phyloP scores from a whole-genome alignment of 1,140 invertebrate genomes.

The Halotydeus destructor region DNA sequence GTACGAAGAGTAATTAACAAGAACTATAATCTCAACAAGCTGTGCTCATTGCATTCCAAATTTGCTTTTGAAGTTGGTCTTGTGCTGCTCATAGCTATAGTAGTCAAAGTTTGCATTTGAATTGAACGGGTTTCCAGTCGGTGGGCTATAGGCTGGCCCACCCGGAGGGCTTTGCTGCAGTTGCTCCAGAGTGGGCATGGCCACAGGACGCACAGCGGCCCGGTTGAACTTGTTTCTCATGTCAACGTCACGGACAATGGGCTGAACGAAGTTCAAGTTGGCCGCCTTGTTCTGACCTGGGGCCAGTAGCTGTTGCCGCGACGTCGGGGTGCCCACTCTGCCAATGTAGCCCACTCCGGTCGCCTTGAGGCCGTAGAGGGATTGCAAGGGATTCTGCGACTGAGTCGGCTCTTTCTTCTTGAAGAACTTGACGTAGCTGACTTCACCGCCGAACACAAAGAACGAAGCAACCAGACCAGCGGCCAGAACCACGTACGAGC shows the following conservation, averaged over 20 bases:
- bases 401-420: neutral
- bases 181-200: too few species aligned
- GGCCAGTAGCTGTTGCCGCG: constrained; percentile 3
- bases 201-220: too few species aligned
- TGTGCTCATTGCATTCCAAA: neutral
- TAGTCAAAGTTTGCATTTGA: constrained; percentile 5
- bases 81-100: constrained; percentile 5
- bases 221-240: neutral
- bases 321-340: neutral
- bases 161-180: neutral
- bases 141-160: neutral
- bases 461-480: constrained; percentile 32
- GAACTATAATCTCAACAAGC: too few species aligned
- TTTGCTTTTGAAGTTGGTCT: constrained; percentile 20
- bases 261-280: neutral
- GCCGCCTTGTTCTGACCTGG: neutral
- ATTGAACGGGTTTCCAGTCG: neutral
- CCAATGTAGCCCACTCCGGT: constrained; percentile 1
- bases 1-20: too few species aligned
- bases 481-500: constrained; percentile 57
- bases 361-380: neutral
- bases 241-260: neutral
- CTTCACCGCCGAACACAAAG: constrained; percentile 10
- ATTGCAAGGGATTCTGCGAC: neutral
- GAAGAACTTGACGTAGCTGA: neutral